A percentile compares a stretch with the other conserved stretches of the same genome.
These are phyloP conservation scores for Sisyra terminalis DNA, from an alignment of 2,888 invertebrate genomes.

Conservation along the genomic window DNA sequence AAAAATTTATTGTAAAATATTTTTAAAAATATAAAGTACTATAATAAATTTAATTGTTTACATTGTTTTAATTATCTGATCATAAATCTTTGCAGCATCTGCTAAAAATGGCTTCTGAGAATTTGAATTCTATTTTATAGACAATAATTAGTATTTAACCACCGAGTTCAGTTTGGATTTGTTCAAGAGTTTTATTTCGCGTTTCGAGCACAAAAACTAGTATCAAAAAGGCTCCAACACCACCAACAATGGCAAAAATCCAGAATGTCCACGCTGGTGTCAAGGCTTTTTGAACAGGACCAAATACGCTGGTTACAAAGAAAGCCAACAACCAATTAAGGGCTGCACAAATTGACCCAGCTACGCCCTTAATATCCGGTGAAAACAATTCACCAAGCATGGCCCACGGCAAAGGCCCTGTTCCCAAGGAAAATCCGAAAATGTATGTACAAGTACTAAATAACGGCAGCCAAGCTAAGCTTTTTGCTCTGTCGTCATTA, in stretches of 20 bases:
- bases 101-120: too few species aligned
- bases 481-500: conserved; percentile 23
- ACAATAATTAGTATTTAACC: conserved; percentile 6
- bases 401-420: conserved; percentile 32
- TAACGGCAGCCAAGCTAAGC: conserved; percentile 23
- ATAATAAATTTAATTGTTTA: too few species aligned
- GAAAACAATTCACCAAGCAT: conserved; percentile 33
- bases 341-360: conserved; percentile 24
- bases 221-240: conserved; percentile 29
- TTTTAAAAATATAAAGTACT: too few species aligned
- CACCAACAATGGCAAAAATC: conserved; percentile 30
- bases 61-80: too few species aligned
- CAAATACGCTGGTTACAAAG: conserved; percentile 26
- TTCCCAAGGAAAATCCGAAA: conserved; percentile 28
- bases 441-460: conserved; percentile 26
- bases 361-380: conserved; percentile 22
- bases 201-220: conserved; percentile 35
- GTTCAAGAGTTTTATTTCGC: conserved; percentile 29
- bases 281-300: conserved; percentile 21
- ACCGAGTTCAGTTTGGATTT: conserved; percentile 27
- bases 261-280: conserved; percentile 29
- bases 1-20: too few species aligned
- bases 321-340: conserved; percentile 29
- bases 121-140: too few species aligned
- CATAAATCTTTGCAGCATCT: too few species aligned